A percentile compares a stretch with the other conserved stretches of the same genome.
phyloP scores from a whole-genome alignment of 2,797 vertebrate genomes.

The Sebastes iracundus region DNA sequence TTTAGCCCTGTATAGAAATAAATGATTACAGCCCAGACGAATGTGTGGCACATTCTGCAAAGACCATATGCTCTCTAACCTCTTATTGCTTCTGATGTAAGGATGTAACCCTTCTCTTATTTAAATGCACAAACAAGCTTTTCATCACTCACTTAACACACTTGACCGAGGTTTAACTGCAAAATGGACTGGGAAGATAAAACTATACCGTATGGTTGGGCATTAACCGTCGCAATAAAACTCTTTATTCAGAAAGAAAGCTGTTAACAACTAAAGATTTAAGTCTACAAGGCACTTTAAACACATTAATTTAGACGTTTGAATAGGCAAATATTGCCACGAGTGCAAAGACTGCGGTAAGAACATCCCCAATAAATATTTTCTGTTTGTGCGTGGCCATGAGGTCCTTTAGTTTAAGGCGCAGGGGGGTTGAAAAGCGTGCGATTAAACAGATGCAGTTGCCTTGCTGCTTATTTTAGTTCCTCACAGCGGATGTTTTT shows the following conservation, averaged over 20 bases:
- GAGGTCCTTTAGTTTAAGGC: slow-evolving; percentile 37
- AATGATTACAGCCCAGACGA: background rate
- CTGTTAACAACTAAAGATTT: background rate
- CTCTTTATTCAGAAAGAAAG: background rate
- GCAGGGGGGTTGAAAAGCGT: slow-evolving; percentile 27
- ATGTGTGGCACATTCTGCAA: background rate
- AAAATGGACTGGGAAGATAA: background rate
- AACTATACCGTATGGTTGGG: background rate
- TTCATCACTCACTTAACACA: background rate
- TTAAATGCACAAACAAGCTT: slow-evolving; percentile 21
- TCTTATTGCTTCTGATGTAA: background rate
- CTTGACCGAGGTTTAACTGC: background rate
- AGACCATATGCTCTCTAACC: background rate
- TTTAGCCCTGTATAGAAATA: background rate
- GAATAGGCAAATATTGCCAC: slow-evolving; percentile 40
- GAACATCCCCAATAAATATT: slow-evolving; percentile 44
- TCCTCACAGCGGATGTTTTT: slow-evolving; percentile 47
- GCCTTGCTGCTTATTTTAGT: slow-evolving; percentile 46
- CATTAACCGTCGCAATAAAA: background rate
- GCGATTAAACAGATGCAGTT: slow-evolving; percentile 45
- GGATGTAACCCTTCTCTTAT: background rate
- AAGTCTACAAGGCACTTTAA: slow-evolving; percentile 42
- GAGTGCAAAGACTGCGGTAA: slow-evolving; percentile 13
- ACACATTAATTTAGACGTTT: slow-evolving; percentile 40
- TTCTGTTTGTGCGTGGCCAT: slow-evolving; percentile 32